Conservation (phyloP, 2,888 invertebrate genomes). For the Gisinianus flammeolus region DNA sequence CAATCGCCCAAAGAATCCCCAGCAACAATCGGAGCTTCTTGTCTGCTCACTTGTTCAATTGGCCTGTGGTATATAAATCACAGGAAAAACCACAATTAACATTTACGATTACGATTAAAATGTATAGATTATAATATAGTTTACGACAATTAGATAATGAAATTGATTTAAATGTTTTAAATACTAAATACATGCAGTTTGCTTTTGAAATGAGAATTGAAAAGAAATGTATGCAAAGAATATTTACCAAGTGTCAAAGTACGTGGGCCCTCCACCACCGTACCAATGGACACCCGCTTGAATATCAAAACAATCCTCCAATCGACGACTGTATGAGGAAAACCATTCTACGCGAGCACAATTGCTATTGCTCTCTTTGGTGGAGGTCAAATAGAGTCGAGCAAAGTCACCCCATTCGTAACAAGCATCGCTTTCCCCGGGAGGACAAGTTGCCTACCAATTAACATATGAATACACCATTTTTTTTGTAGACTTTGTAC, state of each 20-base stretch:
- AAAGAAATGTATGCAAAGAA: no score
- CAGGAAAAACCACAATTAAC: no score
- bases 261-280: slow-evolving; percentile 49
- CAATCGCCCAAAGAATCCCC: slow-evolving; percentile 26
- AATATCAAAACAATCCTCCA: slow-evolving; percentile 53
- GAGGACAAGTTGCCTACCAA: slow-evolving; percentile 19
- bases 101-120: no score
- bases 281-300: slow-evolving; percentile 45
- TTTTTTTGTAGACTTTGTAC: no score
- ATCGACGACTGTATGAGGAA: slow-evolving; percentile 42
- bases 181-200: slow-evolving; percentile 12
- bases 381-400: slow-evolving; percentile 24
- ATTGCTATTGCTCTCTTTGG: slow-evolving; percentile 23
- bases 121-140: no score
- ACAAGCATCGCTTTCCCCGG: slow-evolving; percentile 6
- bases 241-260: slow-evolving; percentile 51
- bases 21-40: slow-evolving; percentile 34
- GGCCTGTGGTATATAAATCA: no score
- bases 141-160: no score
- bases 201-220: no score
- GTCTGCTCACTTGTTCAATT: slow-evolving; percentile 42
- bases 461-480: no score
- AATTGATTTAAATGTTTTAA: no score
- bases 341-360: slow-evolving; percentile 52
- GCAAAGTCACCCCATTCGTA: slow-evolving; percentile 40